These are phyloP conservation scores for Drosophila testacea DNA, from an alignment of 2,888 invertebrate species.

Conservation along the genomic window DNA sequence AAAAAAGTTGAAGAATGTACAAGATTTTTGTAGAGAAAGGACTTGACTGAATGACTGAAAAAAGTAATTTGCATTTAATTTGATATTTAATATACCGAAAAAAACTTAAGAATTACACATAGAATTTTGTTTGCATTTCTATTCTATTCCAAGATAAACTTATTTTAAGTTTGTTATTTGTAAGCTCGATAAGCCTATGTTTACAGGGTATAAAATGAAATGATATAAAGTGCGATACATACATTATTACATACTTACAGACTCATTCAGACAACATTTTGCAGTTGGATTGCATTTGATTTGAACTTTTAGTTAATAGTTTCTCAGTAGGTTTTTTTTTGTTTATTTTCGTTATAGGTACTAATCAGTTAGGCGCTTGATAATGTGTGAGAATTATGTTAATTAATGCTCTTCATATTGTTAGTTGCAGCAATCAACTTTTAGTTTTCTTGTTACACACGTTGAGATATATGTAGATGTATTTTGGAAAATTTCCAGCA, in stretches of 20 bases:
- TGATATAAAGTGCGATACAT: constrained; percentile 26
- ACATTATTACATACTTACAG: constrained; percentile 2
- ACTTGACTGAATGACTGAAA: no score
- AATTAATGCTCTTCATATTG: constrained; percentile 32
- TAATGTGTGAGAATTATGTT: constrained; percentile 73
- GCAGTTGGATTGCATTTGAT: constrained; percentile 46
- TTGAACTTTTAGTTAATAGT: constrained; percentile 63
- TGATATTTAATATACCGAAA: no score
- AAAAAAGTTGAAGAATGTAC: no score
- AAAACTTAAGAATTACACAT: no score
- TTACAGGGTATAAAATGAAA: constrained; percentile 49
- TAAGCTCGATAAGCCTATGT: background rate
- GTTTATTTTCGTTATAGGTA: constrained; percentile 27
- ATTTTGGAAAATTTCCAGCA: constrained; percentile 74
- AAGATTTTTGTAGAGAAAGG: no score
- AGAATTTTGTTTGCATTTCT: no score
- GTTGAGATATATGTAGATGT: constrained; percentile 17
- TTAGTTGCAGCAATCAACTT: constrained; percentile 30
- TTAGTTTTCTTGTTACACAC: constrained; percentile 33
- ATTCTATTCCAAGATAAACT: no score
- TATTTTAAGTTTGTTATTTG: no score
- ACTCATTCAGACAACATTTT: constrained; percentile 25
- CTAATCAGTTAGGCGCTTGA: constrained; percentile 55
- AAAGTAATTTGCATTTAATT: no score
- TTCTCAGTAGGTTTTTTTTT: constrained; percentile 26